phyloP scores from a whole-genome alignment of 1,140 invertebrate species.

The Saccostrea echinata region DNA sequence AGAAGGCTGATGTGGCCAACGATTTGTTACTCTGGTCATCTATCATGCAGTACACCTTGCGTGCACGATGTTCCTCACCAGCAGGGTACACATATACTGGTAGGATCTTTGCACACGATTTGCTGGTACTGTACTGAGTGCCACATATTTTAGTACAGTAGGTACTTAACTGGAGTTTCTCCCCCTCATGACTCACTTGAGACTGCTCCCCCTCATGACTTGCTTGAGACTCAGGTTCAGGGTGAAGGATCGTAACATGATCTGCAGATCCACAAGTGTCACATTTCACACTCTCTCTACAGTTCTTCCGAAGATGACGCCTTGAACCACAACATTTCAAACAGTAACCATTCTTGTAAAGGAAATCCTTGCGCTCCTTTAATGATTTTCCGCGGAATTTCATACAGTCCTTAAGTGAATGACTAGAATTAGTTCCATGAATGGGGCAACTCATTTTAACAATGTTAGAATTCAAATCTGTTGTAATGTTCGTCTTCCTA shows the following conservation, averaged over 20 bases:
- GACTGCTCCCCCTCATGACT: neutral
- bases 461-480: neutral
- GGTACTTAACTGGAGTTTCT: slow-evolving; percentile 22
- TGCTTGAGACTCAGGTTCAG: neutral
- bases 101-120: slow-evolving; percentile 44
- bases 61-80: neutral
- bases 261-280: slow-evolving; percentile 17
- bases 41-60: slow-evolving; percentile 40
- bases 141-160: slow-evolving; percentile 39
- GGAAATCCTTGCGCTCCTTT: slow-evolving; percentile 42
- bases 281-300: slow-evolving; percentile 49
- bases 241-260: slow-evolving; percentile 42
- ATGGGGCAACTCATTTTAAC: slow-evolving; percentile 12
- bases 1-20: slow-evolving; percentile 43
- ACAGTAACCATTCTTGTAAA: slow-evolving; percentile 46
- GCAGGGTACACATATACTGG: slow-evolving; percentile 33
- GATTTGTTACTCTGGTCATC: slow-evolving; percentile 58
- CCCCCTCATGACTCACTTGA: slow-evolving; percentile 33
- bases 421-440: slow-evolving; percentile 35
- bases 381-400: slow-evolving; percentile 47
- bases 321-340: slow-evolving; percentile 50
- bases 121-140: slow-evolving; percentile 17
- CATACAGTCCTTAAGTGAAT: slow-evolving; percentile 48
- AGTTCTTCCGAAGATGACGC: slow-evolving; percentile 29
- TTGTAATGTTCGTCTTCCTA: slow-evolving; percentile 17